Evolutionary conservation across 2,113 vertebrate genomes (phyloP), one percentile per base, ranked within the genome.

Genomic region (Cephalopholis sonnerati): DNA sequence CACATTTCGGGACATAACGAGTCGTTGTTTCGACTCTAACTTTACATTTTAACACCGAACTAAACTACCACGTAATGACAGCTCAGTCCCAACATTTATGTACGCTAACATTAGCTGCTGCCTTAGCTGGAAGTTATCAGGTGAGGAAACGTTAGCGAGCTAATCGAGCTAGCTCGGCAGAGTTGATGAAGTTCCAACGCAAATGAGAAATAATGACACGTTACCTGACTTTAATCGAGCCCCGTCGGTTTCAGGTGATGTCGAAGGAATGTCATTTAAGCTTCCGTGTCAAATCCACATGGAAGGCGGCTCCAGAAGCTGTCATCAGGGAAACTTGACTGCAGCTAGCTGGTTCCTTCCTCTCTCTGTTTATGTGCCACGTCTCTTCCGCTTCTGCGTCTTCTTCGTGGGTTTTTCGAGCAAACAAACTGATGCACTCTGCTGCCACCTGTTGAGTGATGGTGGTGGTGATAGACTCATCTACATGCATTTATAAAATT

Each of bases 351-450:
- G 46, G 0, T 62, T 67, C 36, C 85, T 90, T 90, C 84, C 87
- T 91, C 77, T 57, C 24, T 84, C 51, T 93, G 92, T 93, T 91
- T 93, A 87, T 92, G 75, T 94, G 93, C 93, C 93, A 94, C 93
- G 93, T 94, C 93, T 90, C 91, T 93, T 93, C 93, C 93, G 92
- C 81, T 83, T 87, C 48, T 24, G 22, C 11, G 0, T 79, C 76
- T 82, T 84, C 82, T 66, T 90, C 83, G 57, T 61, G 69, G 18
- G 0, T 77, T 44, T n/a, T 13, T 3, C 6, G 32, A 0, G 41
- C 8, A 16, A 10, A n/a, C 4, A 1, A 17, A 7, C 22, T 12
- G 1, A 6, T 0, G 13, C 8, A 41, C 10, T 41, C 68, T 17
- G 85, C 68, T 17, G 85, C 90, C 91, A 59, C 16, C 91, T 92